A percentile compares a stretch with the other conserved stretches of the same genome.
phyloP scores from a whole-genome alignment of 2,797 vertebrate genomes.

The Rhynchonycteris naso region DNA sequence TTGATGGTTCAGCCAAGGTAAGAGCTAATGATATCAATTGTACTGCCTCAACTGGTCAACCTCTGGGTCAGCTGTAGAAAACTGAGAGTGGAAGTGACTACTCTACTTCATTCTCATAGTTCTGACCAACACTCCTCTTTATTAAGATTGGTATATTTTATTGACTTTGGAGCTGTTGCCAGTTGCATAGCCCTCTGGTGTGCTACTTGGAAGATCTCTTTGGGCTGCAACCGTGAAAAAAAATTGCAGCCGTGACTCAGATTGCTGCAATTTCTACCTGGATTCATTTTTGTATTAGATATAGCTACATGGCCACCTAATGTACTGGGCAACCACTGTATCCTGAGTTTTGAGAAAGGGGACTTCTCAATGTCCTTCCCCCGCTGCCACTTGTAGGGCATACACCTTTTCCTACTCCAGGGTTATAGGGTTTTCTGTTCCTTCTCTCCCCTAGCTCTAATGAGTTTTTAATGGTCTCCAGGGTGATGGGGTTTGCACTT shows the following conservation, averaged over 20 bases:
- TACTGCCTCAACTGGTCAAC: background rate
- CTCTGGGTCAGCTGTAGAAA: background rate
- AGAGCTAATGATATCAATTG: background rate
- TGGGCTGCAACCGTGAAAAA: slow-evolving; percentile 1
- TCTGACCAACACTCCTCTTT: background rate
- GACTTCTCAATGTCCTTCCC: background rate
- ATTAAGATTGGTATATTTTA: background rate
- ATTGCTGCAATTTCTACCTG: background rate
- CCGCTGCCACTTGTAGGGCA: background rate
- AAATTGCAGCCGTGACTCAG: background rate
- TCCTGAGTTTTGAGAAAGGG: background rate
- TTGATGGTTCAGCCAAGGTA: background rate
- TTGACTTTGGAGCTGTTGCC: background rate
- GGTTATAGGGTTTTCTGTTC: background rate
- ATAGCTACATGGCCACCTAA: background rate
- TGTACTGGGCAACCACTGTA: background rate
- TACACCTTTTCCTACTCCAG: background rate
- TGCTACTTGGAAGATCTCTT: slow-evolving; percentile 27
- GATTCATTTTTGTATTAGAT: background rate
- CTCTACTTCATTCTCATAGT: background rate
- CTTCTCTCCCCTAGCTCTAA: background rate
- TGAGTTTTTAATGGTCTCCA: background rate
- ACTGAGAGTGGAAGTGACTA: background rate
- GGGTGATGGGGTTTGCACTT: background rate
- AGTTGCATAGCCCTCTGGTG: background rate